Evolutionary conservation across 2,113 vertebrate genomes (phyloP).

Genomic region (Phycodurus eques): DNA sequence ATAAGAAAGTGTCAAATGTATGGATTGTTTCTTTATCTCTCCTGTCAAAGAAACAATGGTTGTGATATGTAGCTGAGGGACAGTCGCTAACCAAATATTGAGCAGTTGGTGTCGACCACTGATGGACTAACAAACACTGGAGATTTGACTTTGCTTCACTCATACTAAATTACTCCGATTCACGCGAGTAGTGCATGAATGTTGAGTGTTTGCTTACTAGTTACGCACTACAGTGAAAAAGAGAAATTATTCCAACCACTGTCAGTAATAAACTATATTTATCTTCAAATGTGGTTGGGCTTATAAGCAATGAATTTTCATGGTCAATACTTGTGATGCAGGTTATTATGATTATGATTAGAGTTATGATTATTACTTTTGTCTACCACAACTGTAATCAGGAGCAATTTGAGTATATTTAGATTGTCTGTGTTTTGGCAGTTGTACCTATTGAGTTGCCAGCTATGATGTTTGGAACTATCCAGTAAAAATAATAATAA

Average conservation of each 20-base stretch:
- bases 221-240: neutral
- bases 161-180: neutral
- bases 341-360: too few relatives aligned
- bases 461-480: too few relatives aligned
- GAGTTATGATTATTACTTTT: too few relatives aligned
- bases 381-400: too few relatives aligned
- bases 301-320: neutral
- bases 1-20: slow-evolving; percentile 5
- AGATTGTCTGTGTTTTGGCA: too few relatives aligned
- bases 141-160: neutral
- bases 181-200: neutral
- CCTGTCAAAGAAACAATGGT: neutral
- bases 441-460: too few relatives aligned
- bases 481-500: too few relatives aligned
- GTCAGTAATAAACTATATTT: neutral
- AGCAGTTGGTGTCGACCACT: slow-evolving; percentile 4
- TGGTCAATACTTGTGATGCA: too few relatives aligned
- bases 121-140: neutral
- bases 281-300: neutral
- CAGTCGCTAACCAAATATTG: slow-evolving; percentile 7
- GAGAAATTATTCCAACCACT: neutral
- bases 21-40: slow-evolving; percentile 1
- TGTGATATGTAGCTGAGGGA: neutral
- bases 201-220: neutral
- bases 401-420: too few relatives aligned